These are phyloP conservation scores for Xyrichtys novacula DNA, from an alignment of 2,797 vertebrate species.

Conservation along the genomic window DNA sequence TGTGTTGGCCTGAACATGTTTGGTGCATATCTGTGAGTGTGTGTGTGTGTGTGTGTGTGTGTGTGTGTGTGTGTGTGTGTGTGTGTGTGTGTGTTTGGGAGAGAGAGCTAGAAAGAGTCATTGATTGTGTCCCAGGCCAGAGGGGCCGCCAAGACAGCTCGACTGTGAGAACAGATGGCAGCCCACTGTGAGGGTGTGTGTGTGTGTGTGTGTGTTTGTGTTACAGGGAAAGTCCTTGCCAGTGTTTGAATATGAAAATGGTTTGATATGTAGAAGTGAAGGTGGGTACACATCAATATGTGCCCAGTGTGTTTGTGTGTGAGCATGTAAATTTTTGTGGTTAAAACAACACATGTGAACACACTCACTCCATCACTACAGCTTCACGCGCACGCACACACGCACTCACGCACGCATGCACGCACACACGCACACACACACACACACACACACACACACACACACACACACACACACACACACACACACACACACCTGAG, in stretches of 20 bases:
- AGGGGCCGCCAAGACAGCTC: constrained; percentile 74
- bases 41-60: constrained; percentile 10
- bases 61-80: constrained; percentile 22
- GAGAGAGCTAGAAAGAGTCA: constrained; percentile 32
- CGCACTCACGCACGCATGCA: neutral
- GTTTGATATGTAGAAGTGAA: constrained; percentile 20
- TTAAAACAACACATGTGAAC: constrained; percentile 1
- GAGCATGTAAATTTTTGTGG: neutral
- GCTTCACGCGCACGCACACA: neutral
- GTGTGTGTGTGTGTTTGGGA: constrained; percentile 1
- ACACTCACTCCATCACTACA: neutral
- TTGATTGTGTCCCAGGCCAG: constrained; percentile 63
- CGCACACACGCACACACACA: neutral
- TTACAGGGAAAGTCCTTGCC: constrained; percentile 2
- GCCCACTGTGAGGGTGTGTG: constrained; percentile 38
- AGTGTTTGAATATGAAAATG: constrained; percentile 29
- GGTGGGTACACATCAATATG: neutral
- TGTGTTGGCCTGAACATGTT: constrained; percentile 27
- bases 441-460: neutral
- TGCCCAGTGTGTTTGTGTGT: neutral
- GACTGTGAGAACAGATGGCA: constrained; percentile 81
- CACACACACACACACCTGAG: neutral
- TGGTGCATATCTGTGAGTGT: constrained; percentile 23
- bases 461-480: constrained; percentile 1
- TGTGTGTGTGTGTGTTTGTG: constrained; percentile 24